Percentiles rank a stretch among this genome's conserved stretches.
phyloP scores from a whole-genome alignment of 2,888 invertebrate species.

The Amiota minor region DNA sequence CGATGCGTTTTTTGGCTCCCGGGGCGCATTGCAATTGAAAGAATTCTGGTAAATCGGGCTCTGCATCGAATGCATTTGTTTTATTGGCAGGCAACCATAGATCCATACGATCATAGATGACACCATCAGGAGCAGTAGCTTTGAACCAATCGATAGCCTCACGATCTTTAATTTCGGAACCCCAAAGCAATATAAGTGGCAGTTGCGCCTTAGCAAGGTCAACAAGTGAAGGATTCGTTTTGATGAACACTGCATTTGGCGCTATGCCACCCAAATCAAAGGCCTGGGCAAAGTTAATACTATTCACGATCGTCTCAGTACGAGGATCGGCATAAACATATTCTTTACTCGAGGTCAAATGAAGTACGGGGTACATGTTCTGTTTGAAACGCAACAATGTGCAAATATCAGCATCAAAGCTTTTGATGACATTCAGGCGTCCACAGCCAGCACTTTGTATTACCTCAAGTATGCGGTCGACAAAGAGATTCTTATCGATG shows the following conservation, averaged over 20 bases:
- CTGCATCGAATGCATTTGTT: constrained; percentile 55
- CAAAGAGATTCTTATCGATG: constrained; percentile 92
- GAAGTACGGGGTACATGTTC: constrained; percentile 96
- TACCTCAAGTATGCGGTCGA: constrained; percentile 88
- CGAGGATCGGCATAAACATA: constrained; percentile 84
- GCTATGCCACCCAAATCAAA: constrained; percentile 90
- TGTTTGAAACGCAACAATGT: constrained; percentile 94
- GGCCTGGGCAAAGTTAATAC: constrained; percentile 86
- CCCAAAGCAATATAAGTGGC: constrained; percentile 95
- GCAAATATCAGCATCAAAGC: constrained; percentile 97
- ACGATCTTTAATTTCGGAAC: constrained; percentile 91
- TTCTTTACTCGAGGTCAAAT: constrained; percentile 78
- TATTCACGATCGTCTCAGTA: constrained; percentile 84
- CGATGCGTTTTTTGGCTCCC: constrained; percentile 29
- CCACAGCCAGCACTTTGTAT: constrained; percentile 85
- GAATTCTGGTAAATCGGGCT: constrained; percentile 62
- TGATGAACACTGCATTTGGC: constrained; percentile 91
- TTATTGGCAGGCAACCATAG: constrained; percentile 60
- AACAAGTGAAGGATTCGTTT: constrained; percentile 85
- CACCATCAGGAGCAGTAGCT: constrained; percentile 89
- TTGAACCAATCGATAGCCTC: constrained; percentile 88
- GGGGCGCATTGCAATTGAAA: constrained; percentile 64
- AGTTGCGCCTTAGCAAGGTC: constrained; percentile 81
- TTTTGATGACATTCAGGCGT: constrained; percentile 92
- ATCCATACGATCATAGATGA: constrained; percentile 95